Evolutionary conservation across 2,888 invertebrate species (phyloP), one percentile per base, ranked within the genome.

Genomic region (Drosophila neutralis): DNA sequence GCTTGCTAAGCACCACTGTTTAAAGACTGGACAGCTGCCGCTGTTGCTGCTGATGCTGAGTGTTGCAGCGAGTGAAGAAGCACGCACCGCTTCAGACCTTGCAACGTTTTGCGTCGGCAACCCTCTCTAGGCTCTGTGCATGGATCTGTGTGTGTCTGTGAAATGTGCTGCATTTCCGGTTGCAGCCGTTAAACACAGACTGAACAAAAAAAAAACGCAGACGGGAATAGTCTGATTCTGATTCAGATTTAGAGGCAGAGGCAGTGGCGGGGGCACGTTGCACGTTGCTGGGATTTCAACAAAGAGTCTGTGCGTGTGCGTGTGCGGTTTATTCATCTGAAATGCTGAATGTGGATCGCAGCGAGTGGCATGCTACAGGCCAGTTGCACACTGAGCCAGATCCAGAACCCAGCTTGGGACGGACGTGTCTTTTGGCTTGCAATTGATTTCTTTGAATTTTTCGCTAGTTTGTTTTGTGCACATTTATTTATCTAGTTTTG

Each of bases 381-480:
- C 45, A 21, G 45, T 45, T 45, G n/a, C 21, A 31, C 27, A 56
- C n/a, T 33, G 36, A 27, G 51, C 29, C 7, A 18, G n/a, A 24
- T 38, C 57, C 11, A 2, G 63, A 42, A 49, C 52, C 58, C 60
- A 52, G 49, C 65, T 66, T 67, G 66, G 56, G 27, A 38, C 38
- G 38, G 60, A 88, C 86, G 86, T 87, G 90, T 80, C 86, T 83
- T 79, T 86, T 80, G 76, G 81, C 76, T 71, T 73, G 90, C 89
- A 87, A 87, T 90, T 87, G 90, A 90, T 87, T 87, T 89, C 89
- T 83, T 72, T 90, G 90, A 88, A 90, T 86, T 86, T 85, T 78
- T 80, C 71, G 76, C 76, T 83, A 72, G 73, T 78, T 88, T 86
- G 73, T 83, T 80, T 78, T 83, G 78, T 89, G 74, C 83, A 70